Evolutionary conservation across 2,113 vertebrate species (phyloP).

Genomic region (Scalopus aquaticus): DNA sequence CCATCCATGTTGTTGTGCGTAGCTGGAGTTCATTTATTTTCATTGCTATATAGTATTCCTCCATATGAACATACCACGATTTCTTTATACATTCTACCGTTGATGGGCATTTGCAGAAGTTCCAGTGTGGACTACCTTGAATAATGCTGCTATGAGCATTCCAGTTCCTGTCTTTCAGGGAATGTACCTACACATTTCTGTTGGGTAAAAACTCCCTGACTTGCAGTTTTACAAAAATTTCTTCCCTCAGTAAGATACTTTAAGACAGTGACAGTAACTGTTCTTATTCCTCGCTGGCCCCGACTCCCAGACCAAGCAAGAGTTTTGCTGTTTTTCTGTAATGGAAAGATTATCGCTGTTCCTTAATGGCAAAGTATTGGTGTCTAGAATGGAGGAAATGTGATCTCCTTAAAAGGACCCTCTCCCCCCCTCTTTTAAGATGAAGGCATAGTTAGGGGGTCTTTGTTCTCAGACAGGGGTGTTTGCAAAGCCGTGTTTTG

Average conservation of each 20-base stretch:
- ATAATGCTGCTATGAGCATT: background rate
- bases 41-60: background rate
- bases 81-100: background rate
- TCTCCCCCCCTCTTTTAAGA: background rate
- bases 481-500: conserved; percentile 70
- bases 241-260: background rate
- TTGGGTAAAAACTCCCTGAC: background rate
- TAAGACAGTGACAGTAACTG: background rate
- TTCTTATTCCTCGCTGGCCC: background rate
- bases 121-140: conserved; percentile 17
- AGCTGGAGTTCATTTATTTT: conserved; percentile 7
- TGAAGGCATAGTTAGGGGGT: conserved; percentile 39
- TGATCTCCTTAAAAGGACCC: background rate
- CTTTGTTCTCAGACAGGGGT: conserved; percentile 54
- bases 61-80: background rate
- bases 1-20: background rate
- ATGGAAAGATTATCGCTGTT: conserved; percentile 38
- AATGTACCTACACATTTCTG: background rate
- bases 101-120: background rate
- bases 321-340: conserved; percentile 35
- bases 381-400: conserved; percentile 55
- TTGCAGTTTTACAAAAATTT: conserved; percentile 34
- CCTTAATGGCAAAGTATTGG: conserved; percentile 8
- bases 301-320: background rate
- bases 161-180: conserved; percentile 7